Conservation (phyloP, 2,113 vertebrate genomes). For the Acanthochromis polyacanthus region DNA sequence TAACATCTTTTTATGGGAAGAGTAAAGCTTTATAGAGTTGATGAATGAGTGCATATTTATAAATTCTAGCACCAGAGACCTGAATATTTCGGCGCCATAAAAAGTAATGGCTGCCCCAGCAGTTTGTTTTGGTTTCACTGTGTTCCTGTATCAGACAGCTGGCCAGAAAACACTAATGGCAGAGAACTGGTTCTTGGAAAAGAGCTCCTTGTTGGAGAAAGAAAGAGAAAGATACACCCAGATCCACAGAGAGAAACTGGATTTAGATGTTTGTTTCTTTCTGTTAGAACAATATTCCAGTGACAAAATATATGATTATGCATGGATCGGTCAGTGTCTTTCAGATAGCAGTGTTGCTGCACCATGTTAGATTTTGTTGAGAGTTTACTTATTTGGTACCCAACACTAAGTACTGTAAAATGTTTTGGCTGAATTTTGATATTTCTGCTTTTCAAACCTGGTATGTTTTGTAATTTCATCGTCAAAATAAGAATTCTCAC, state of each 20-base stretch:
- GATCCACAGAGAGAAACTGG: conserved; percentile 3
- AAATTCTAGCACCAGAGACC: background rate
- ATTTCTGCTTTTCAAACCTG: too few relatives aligned
- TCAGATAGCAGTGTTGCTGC: too few relatives aligned
- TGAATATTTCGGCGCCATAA: conserved; percentile 29
- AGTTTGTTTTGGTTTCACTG: conserved; percentile 56
- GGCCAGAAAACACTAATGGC: conserved; percentile 41
- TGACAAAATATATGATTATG: background rate
- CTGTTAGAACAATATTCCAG: background rate
- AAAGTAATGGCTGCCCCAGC: conserved; percentile 16
- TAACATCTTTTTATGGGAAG: conserved; percentile 20
- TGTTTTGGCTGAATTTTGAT: too few relatives aligned
- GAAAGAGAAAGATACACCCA: conserved; percentile 4
- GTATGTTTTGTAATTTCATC: too few relatives aligned
- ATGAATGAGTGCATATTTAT: conserved; percentile 42
- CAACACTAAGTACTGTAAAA: too few relatives aligned
- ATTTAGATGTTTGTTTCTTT: conserved; percentile 20
- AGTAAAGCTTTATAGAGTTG: conserved; percentile 6
- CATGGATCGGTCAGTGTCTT: background rate
- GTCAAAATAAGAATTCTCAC: too few relatives aligned
- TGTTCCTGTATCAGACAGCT: conserved; percentile 31
- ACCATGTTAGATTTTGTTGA: too few relatives aligned
- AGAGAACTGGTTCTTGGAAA: conserved; percentile 43
- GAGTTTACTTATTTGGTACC: too few relatives aligned
- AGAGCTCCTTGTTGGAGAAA: conserved; percentile 19